Base-by-base conservation (phyloP, 1,140 invertebrate species). In the Planococcus citri region DNA sequence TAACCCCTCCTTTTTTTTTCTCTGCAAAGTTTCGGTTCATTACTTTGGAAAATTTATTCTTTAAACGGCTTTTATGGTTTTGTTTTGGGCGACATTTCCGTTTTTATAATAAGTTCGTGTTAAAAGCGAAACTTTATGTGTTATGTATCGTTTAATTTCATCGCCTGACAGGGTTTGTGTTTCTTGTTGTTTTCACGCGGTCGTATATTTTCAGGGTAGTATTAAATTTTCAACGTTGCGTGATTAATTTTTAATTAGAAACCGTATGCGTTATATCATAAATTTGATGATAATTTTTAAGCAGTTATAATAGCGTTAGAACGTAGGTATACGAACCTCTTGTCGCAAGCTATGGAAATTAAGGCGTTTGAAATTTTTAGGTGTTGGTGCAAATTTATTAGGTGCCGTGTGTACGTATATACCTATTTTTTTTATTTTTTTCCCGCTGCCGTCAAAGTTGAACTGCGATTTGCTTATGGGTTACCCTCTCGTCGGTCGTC, bases 91-190 rank as follows among this genome's bases (percentile, higher is more conserved):
- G 41, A 51, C 41, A 51, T 51, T 51, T 51, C 41, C 41, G 41
- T 51, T 51, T 51, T 51, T 51, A 51, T 51, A 51, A 51, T 51
- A 51, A 51, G 41, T 51, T 51, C 41, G 41, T 51, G 41, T 51
- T 51, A 51, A 51, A 51, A 51, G 41, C 41, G 41, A 51, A 51
- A 51, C 41, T 51, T 51, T 51, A 51, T 51, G 41, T 51, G 41
- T 51, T 51, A 51, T 51, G 41, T 51, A 51, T 51, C 41, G 41
- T 51, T 51, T 51, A 51, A 51, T 51, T 51, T 51, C 41, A 51
- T 51, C 41, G 41, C 41, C 41, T 51, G 41, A 51, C 41, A 51
- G 41, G 41, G 41, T 51, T 51, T 51, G 41, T 51, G 41, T 51
- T 51, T 51, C 41, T 51, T 51, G 41, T 51, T 51, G 41, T 51